These are phyloP conservation scores for Sebastes hopkinsi DNA, from an alignment of 2,797 vertebrate species.

Conservation along the genomic window DNA sequence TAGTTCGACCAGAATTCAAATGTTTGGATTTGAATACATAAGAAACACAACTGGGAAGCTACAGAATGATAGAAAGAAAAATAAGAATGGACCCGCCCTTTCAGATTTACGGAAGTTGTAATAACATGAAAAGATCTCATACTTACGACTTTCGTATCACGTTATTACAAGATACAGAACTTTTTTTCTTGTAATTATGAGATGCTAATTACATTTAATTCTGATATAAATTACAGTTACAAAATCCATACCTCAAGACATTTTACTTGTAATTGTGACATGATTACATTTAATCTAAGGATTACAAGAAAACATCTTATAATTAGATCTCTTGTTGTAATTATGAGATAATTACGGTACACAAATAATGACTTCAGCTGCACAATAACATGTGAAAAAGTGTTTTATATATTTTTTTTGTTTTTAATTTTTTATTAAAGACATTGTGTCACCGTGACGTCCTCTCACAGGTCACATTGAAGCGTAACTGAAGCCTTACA, in stretches of 20 bases:
- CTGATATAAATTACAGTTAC: background rate
- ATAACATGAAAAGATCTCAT: background rate
- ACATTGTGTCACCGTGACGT: background rate
- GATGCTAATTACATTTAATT: background rate
- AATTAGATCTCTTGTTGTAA: background rate
- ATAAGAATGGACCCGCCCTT: background rate
- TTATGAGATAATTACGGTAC: background rate
- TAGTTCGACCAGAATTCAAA: no score
- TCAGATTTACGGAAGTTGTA: background rate
- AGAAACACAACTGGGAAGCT: no score
- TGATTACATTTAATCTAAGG: background rate
- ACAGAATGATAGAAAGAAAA: no score
- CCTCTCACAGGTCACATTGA: background rate
- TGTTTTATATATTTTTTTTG: background rate
- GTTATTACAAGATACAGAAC: background rate
- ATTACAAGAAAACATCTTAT: background rate
- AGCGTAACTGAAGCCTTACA: constrained; percentile 16
- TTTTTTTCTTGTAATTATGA: background rate
- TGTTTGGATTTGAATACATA: no score
- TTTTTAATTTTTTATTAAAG: background rate
- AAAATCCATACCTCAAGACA: background rate
- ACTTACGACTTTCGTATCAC: background rate
- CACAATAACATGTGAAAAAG: background rate
- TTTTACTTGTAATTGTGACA: background rate
- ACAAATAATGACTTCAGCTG: background rate